Percentiles rank a stretch among this genome's conserved stretches.
Evolutionary conservation across 2,888 invertebrate species (phyloP).

Genomic region (Diaprepes abbreviatus): DNA sequence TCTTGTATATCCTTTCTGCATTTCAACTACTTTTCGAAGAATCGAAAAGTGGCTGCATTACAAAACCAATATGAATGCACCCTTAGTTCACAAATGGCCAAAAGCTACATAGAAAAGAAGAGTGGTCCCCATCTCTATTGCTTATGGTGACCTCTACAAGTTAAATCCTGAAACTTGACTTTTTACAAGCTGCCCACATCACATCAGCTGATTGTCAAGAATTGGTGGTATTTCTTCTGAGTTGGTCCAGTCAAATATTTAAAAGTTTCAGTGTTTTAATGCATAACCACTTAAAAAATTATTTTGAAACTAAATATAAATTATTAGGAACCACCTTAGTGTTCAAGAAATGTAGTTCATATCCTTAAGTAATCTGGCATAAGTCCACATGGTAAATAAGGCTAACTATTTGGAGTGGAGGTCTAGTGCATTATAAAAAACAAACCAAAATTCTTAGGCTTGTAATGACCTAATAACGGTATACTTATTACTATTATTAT

Average conservation of each 20-base stretch:
- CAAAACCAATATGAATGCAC: no score
- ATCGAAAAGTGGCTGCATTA: no score
- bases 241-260: not conserved
- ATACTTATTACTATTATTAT: not conserved
- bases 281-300: not conserved
- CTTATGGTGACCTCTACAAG: not conserved
- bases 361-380: not conserved
- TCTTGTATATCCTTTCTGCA: no score
- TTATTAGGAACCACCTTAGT: not conserved
- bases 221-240: not conserved
- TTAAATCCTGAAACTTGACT: not conserved
- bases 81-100: no score
- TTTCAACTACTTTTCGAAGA: no score
- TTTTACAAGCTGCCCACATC: not conserved
- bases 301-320: not conserved
- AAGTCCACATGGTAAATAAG: not conserved
- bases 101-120: no score
- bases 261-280: conserved; percentile 2
- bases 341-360: conserved; percentile 2
- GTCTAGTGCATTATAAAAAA: not conserved
- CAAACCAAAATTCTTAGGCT: not conserved
- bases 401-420: not conserved
- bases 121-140: not conserved
- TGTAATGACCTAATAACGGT: not conserved
- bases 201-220: conserved; percentile 28